Conservation (phyloP, 2,888 invertebrate genomes). For the Galerucella pusilla region DNA sequence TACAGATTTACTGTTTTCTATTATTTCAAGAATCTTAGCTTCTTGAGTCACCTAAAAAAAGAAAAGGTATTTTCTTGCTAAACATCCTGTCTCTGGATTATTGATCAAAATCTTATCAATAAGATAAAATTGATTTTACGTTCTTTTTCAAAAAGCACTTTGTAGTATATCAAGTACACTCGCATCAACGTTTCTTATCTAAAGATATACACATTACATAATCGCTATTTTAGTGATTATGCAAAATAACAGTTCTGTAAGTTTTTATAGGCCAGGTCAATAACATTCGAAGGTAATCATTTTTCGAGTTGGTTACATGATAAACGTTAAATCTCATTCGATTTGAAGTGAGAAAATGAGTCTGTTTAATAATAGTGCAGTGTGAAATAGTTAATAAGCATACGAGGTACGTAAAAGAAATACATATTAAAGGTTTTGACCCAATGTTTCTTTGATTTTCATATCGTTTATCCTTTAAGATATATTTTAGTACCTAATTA, state of each 20-base stretch:
- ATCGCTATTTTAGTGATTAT: not conserved
- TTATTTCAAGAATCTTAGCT: conserved; percentile 1
- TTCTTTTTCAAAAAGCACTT: too few relatives aligned
- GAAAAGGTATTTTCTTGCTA: not conserved
- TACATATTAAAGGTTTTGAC: not conserved
- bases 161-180: too few relatives aligned
- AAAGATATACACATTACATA: not conserved
- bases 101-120: too few relatives aligned
- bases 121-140: too few relatives aligned
- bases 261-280: conserved; percentile 7
- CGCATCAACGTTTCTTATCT: not conserved
- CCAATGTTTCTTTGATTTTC: too few relatives aligned
- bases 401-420: not conserved
- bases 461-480: too few relatives aligned
- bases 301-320: not conserved
- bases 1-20: not conserved
- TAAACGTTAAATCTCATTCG: not conserved
- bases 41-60: not conserved
- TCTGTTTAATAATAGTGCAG: not conserved
- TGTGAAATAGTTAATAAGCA: not conserved
- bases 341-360: not conserved
- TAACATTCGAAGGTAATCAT: not conserved
- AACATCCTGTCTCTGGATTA: too few relatives aligned
- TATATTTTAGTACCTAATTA: too few relatives aligned
- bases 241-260: not conserved